These are phyloP conservation scores for Sympetrum striolatum DNA, from an alignment of 2,888 invertebrate genomes.

Conservation along the genomic window DNA sequence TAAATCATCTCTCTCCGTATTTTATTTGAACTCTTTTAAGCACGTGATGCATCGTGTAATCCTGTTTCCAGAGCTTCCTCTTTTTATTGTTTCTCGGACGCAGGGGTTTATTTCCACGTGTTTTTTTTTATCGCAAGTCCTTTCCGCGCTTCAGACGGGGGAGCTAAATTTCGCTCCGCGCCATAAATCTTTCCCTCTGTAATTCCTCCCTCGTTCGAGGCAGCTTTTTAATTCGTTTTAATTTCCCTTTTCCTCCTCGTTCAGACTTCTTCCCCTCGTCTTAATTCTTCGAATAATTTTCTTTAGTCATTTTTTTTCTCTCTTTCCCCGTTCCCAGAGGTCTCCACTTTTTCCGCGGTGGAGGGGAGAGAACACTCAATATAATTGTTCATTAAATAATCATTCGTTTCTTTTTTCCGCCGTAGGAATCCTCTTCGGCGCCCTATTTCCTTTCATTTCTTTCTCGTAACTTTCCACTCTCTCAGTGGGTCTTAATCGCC, in stretches of 20 bases:
- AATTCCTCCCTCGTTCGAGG: background rate
- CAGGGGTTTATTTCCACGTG: background rate
- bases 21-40: background rate
- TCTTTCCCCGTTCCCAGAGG: background rate
- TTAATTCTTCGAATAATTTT: background rate
- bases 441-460: background rate
- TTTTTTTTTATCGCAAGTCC: background rate
- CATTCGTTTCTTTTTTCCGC: background rate
- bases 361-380: background rate
- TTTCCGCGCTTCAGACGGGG: background rate
- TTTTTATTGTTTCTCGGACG: background rate
- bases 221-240: background rate
- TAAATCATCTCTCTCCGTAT: background rate
- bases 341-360: background rate
- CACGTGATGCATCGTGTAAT: background rate
- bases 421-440: background rate
- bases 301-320: background rate
- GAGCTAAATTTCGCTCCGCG: background rate
- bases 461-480: background rate
- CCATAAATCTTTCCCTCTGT: background rate
- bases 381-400: constrained; percentile 43
- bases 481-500: constrained; percentile 1
- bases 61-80: background rate
- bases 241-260: background rate
- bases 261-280: background rate